Percentiles rank a stretch among this genome's conserved stretches.
phyloP scores from a whole-genome alignment of 2,888 invertebrate genomes.

The Nemoura dubitans region DNA sequence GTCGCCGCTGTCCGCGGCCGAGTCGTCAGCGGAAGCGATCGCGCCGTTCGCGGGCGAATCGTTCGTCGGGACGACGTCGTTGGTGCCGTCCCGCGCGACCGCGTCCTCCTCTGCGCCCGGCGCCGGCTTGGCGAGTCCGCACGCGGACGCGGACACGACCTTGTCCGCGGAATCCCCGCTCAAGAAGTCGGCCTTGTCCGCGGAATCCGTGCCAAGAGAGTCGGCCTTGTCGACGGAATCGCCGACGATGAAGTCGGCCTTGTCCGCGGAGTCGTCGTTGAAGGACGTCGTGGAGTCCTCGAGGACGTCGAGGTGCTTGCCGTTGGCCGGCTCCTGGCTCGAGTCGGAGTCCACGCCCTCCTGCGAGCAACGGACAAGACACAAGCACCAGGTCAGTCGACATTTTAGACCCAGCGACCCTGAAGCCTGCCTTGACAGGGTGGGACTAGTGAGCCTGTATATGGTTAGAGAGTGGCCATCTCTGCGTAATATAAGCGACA shows the following conservation, averaged over 20 bases:
- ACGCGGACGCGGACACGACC: constrained; percentile 52
- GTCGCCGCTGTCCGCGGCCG: background rate
- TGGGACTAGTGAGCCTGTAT: too few species aligned
- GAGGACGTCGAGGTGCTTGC: constrained; percentile 63
- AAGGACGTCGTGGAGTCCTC: constrained; percentile 79
- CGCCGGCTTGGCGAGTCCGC: constrained; percentile 44
- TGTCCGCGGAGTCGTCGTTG: constrained; percentile 79
- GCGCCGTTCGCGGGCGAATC: too few species aligned
- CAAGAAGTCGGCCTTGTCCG: constrained; percentile 27
- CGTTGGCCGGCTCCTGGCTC: constrained; percentile 74
- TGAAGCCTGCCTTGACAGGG: too few species aligned
- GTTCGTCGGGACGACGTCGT: background rate
- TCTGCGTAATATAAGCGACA: too few species aligned
- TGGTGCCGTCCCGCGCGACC: background rate
- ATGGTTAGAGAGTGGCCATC: too few species aligned
- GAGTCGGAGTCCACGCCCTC: constrained; percentile 71
- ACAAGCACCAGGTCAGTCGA: too few species aligned
- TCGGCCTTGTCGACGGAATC: constrained; percentile 53
- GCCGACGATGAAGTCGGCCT: constrained; percentile 67
- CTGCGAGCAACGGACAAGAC: constrained; percentile 53
- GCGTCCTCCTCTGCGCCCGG: constrained; percentile 41
- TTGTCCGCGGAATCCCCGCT: constrained; percentile 41
- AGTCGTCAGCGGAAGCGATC: too few species aligned
- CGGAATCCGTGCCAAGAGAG: constrained; percentile 52
- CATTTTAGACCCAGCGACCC: too few species aligned